Evolutionary conservation across 2,797 vertebrate genomes (phyloP).

Genomic region (Antrozous pallidus): DNA sequence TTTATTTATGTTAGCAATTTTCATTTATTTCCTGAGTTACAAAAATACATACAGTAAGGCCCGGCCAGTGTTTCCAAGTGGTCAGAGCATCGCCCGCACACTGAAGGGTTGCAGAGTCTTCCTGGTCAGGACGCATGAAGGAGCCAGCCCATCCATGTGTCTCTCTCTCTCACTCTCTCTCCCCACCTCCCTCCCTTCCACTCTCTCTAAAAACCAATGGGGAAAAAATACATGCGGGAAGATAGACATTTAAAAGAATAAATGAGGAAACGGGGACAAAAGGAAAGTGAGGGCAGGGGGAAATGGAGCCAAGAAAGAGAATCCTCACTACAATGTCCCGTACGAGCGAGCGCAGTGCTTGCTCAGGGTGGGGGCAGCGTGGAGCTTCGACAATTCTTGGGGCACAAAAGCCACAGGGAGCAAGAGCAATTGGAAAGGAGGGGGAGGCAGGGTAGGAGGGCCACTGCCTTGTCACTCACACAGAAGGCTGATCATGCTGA

Average conservation of each 20-base stretch:
- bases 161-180: too few relatives aligned
- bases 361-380: not conserved
- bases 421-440: not conserved
- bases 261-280: not conserved
- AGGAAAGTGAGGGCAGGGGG: not conserved
- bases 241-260: not conserved
- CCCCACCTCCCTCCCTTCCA: too few relatives aligned
- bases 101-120: too few relatives aligned
- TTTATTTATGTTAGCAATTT: not conserved
- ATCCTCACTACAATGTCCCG: not conserved
- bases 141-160: too few relatives aligned
- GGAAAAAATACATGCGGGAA: not conserved
- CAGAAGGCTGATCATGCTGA: too few relatives aligned
- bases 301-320: not conserved
- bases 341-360: rapidly evolving
- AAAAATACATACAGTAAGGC: not conserved
- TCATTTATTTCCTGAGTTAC: not conserved
- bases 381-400: too few relatives aligned
- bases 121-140: too few relatives aligned
- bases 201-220: too few relatives aligned
- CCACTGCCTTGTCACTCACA: not conserved
- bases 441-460: not conserved
- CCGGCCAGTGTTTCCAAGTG: too few relatives aligned
- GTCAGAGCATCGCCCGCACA: too few relatives aligned
- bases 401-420: not conserved